A percentile compares a stretch with the other conserved stretches of the same genome.
Conservation (phyloP, 2,888 invertebrate species). For the Cosmopolites sordidus region DNA sequence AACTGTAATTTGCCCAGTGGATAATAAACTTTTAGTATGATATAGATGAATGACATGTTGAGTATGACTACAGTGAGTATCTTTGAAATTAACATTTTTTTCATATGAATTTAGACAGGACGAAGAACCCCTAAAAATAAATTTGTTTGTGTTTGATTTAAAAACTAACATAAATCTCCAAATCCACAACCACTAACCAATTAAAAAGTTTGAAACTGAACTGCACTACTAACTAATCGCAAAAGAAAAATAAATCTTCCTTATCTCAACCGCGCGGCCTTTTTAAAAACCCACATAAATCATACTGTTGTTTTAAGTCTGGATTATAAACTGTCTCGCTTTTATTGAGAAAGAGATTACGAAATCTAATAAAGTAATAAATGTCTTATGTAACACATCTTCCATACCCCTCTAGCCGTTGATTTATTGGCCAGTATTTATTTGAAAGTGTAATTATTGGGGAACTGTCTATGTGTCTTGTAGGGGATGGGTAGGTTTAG, state of each 20-base stretch:
- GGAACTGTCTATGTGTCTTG: neutral
- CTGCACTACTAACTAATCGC: no score
- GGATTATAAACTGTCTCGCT: slow-evolving; percentile 33
- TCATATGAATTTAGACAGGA: no score
- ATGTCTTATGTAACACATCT: slow-evolving; percentile 31
- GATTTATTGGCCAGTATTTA: slow-evolving; percentile 24
- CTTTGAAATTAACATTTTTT: no score
- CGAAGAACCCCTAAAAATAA: no score
- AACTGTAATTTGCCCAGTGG: no score
- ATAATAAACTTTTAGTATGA: no score
- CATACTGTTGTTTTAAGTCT: slow-evolving; percentile 26
- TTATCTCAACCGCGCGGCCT: neutral
- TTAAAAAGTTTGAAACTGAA: no score
- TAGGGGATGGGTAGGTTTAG: neutral
- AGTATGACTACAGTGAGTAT: no score
- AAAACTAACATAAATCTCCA: no score
- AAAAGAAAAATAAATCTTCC: neutral
- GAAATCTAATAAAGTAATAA: slow-evolving; percentile 38
- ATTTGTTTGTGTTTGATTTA: no score
- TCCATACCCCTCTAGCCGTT: slow-evolving; percentile 8
- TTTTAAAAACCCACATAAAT: slow-evolving; percentile 24
- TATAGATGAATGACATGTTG: no score
- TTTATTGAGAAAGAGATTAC: slow-evolving; percentile 31
- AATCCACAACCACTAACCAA: no score
- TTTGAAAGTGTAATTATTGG: slow-evolving; percentile 27